A percentile compares a stretch with the other conserved stretches of the same genome.
phyloP scores from a whole-genome alignment of 2,888 invertebrate species.

The Phyllotreta cruciferae region DNA sequence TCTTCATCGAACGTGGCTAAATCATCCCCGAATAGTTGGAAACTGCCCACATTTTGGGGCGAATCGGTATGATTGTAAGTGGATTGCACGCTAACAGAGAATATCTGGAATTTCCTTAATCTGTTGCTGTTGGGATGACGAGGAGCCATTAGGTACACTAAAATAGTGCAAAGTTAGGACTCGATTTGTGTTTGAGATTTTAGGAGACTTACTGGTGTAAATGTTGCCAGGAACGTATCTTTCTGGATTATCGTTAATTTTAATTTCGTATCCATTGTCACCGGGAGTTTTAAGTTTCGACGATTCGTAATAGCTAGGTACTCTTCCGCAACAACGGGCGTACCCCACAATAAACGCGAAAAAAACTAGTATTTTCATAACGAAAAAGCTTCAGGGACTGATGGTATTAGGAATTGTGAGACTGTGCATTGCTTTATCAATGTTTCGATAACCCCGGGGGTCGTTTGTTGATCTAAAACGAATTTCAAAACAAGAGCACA shows the following conservation, averaged over 20 bases:
- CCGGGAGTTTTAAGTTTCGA: constrained; percentile 70
- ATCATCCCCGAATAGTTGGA: constrained; percentile 73
- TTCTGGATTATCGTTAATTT: constrained; percentile 79
- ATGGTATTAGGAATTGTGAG: too few species aligned
- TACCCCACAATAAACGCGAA: constrained; percentile 27
- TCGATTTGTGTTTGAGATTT: neutral
- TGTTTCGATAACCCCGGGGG: too few species aligned
- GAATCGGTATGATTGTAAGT: constrained; percentile 60
- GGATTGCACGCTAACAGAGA: constrained; percentile 78
- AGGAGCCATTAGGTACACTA: constrained; percentile 63
- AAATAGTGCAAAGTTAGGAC: constrained; percentile 14
- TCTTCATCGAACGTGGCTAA: constrained; percentile 76
- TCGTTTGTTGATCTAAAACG: too few species aligned
- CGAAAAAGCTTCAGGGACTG: neutral
- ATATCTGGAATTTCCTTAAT: constrained; percentile 76
- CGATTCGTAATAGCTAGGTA: constrained; percentile 60
- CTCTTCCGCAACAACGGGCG: constrained; percentile 48
- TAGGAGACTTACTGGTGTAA: constrained; percentile 72
- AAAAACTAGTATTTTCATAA: constrained; percentile 26
- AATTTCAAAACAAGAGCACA: too few species aligned
- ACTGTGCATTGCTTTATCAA: too few species aligned
- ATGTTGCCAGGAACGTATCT: constrained; percentile 84
- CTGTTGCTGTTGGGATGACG: constrained; percentile 54
- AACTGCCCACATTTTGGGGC: constrained; percentile 70
- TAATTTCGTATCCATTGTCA: constrained; percentile 86